phyloP scores from a whole-genome alignment of 2,888 invertebrate species.

The Blastobasis adustella region DNA sequence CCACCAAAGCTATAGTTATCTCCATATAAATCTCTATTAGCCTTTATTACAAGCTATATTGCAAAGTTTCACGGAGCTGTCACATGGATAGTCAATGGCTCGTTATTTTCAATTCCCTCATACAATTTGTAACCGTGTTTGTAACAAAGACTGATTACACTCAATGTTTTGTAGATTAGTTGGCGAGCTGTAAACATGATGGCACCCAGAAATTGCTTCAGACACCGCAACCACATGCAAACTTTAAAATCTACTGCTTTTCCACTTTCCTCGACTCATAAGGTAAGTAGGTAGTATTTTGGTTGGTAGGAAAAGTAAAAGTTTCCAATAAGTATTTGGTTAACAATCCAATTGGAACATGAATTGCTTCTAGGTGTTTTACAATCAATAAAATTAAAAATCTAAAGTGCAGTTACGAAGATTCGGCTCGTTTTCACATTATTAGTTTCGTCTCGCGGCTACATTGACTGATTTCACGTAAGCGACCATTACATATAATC shows the following conservation, averaged over 20 bases:
- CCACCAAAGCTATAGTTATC: slow-evolving; percentile 17
- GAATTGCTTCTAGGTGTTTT: slow-evolving; percentile 31
- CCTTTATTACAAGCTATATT: slow-evolving; percentile 12
- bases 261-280: too few relatives aligned
- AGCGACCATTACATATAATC: slow-evolving; percentile 48
- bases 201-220: too few relatives aligned
- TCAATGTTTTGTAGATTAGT: slow-evolving; percentile 17
- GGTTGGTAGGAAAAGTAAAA: too few relatives aligned
- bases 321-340: too few relatives aligned
- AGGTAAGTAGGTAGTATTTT: too few relatives aligned
- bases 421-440: slow-evolving; percentile 41
- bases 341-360: slow-evolving; percentile 33
- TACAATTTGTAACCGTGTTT: slow-evolving; percentile 20
- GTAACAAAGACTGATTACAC: slow-evolving; percentile 30
- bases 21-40: slow-evolving; percentile 21
- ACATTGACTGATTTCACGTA: slow-evolving; percentile 51
- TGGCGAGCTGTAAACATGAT: neutral
- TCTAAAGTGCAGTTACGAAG: slow-evolving; percentile 24
- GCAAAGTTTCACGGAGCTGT: slow-evolving; percentile 24
- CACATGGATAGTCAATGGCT: slow-evolving; percentile 16
- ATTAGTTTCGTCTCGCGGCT: slow-evolving; percentile 9
- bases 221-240: too few relatives aligned
- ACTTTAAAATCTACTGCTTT: too few relatives aligned
- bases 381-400: slow-evolving; percentile 33
- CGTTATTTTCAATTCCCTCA: slow-evolving; percentile 34